A percentile compares a stretch with the other conserved stretches of the same genome.
Conservation (phyloP, 2,888 invertebrate genomes). For the Nomada ruficornis region DNA sequence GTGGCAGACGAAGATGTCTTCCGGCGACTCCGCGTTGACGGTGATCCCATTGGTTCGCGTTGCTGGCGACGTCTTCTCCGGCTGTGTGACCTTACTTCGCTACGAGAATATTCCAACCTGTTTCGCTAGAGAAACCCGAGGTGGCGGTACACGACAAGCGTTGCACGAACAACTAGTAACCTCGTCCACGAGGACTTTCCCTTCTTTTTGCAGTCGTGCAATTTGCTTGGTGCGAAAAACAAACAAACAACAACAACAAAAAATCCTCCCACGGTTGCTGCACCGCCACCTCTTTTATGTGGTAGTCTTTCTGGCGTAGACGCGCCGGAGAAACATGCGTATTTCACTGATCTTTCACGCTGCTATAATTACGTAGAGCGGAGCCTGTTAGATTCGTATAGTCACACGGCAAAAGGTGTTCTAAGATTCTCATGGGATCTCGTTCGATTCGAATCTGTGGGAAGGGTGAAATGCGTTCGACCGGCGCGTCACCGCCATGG, state of each 20-base stretch:
- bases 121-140: constrained; percentile 60
- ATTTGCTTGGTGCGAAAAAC: neutral
- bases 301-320: constrained; percentile 49
- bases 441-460: neutral
- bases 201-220: neutral
- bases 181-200: neutral
- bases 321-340: constrained; percentile 46
- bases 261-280: constrained; percentile 2
- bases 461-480: neutral
- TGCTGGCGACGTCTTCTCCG: constrained; percentile 64
- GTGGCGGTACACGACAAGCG: constrained; percentile 51
- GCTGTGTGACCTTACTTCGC: constrained; percentile 65
- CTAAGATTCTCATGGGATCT: too few relatives aligned
- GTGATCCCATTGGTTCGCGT: constrained; percentile 58
- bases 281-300: constrained; percentile 61
- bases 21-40: constrained; percentile 66
- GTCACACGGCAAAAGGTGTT: too few relatives aligned
- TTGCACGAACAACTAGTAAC: neutral
- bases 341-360: neutral
- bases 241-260: too few relatives aligned
- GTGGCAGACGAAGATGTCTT: constrained; percentile 57
- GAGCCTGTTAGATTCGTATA: neutral
- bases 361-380: neutral
- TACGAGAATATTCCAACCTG: constrained; percentile 68
- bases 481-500: constrained; percentile 53